Conservation (phyloP, 2,888 invertebrate genomes). For the Nomada fucata region DNA sequence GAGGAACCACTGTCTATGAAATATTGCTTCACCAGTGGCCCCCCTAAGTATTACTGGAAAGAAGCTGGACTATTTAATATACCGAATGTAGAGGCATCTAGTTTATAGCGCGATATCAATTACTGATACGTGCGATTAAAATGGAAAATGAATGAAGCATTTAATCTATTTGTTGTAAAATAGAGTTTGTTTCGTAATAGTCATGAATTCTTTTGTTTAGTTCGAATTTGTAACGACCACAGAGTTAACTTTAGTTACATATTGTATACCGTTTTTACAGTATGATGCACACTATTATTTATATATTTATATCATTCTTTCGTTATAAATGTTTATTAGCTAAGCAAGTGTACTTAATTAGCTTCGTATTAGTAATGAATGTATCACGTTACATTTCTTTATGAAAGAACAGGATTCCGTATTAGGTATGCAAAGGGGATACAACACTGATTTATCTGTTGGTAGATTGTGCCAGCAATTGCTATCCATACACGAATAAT, state of each 20-base stretch:
- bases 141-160: conserved; percentile 20
- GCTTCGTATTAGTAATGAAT: neutral
- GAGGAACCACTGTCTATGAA: conserved; percentile 90
- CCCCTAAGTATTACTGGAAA: conserved; percentile 94
- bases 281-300: conserved; percentile 4
- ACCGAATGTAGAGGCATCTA: conserved; percentile 90
- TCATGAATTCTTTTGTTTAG: neutral
- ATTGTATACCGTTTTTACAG: neutral
- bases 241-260: neutral
- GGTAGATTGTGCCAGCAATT: neutral
- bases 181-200: conserved; percentile 9
- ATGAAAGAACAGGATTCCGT: neutral
- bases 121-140: conserved; percentile 10
- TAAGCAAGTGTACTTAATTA: conserved; percentile 24
- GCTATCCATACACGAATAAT: neutral
- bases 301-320: neutral
- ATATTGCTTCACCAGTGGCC: conserved; percentile 93
- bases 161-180: conserved; percentile 39
- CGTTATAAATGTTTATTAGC: neutral
- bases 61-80: conserved; percentile 89
- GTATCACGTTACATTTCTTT: neutral
- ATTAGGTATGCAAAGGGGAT: neutral
- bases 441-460: too few species aligned
- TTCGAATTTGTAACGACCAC: neutral
- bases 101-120: conserved; percentile 81